Evolutionary conservation across 2,797 vertebrate genomes (phyloP).

Genomic region (Megaceryle alcyon): DNA sequence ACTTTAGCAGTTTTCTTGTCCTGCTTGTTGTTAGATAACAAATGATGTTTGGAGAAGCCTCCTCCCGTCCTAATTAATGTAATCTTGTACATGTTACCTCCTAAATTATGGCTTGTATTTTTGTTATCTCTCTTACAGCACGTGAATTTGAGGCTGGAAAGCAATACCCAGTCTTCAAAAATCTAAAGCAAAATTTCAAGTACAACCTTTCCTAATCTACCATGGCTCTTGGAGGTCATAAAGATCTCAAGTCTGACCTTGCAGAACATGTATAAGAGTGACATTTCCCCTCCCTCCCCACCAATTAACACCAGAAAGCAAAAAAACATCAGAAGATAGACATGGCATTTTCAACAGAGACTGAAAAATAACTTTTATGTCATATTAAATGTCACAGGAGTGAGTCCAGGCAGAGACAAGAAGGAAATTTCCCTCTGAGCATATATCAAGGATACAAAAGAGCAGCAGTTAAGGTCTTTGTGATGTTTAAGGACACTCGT

Average conservation of each 20-base stretch:
- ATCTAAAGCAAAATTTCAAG: not conserved
- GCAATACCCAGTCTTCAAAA: not conserved
- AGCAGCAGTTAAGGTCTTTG: not conserved
- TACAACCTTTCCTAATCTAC: not conserved
- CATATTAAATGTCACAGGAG: not conserved
- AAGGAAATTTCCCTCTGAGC: not conserved
- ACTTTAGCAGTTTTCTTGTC: not conserved
- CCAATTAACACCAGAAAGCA: not conserved
- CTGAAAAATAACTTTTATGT: not conserved
- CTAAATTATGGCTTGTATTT: not conserved
- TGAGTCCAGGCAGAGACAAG: not conserved
- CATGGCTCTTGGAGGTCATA: fast-evolving
- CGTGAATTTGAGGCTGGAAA: not conserved
- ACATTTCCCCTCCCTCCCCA: not conserved
- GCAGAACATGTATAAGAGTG: not conserved
- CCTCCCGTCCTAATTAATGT: not conserved
- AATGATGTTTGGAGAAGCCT: not conserved
- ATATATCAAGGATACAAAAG: not conserved
- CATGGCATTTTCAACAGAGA: not conserved
- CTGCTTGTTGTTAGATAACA: not conserved
- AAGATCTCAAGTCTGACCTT: not conserved
- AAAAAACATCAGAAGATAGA: not conserved
- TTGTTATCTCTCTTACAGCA: not conserved
- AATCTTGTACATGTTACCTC: not conserved
- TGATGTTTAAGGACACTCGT: not conserved